A percentile compares a stretch with the other conserved stretches of the same genome.
Conservation (phyloP, 2,113 vertebrate species). For the Microtus pennsylvanicus region DNA sequence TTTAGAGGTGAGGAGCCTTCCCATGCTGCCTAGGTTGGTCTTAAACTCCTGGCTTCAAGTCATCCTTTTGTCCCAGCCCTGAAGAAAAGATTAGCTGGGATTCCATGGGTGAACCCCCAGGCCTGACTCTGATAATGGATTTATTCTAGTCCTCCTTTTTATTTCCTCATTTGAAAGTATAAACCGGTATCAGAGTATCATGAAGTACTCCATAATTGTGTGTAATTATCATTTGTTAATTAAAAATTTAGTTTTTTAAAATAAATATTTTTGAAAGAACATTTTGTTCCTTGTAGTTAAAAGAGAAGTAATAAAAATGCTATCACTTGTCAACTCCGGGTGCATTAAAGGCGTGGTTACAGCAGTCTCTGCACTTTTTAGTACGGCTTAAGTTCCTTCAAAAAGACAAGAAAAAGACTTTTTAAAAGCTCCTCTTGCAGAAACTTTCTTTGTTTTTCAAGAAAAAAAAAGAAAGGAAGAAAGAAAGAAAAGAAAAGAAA, state of each 20-base stretch:
- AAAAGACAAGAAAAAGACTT: background rate
- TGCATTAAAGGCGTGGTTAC: background rate
- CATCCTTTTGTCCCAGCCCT: background rate
- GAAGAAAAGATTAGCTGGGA: too few relatives aligned
- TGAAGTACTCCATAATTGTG: background rate
- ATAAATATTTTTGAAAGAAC: background rate
- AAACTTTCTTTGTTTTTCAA: conserved; percentile 22
- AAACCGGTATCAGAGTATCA: background rate
- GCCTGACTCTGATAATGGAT: background rate
- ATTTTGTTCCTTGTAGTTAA: background rate
- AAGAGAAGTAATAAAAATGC: background rate
- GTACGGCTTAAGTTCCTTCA: background rate
- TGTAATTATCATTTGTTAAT: background rate
- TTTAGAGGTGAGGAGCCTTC: background rate
- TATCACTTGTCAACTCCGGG: background rate
- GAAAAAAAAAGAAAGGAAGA: background rate
- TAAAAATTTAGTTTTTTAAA: background rate
- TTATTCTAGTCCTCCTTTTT: background rate
- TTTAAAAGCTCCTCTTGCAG: background rate
- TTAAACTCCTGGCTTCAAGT: background rate
- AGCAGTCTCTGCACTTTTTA: background rate
- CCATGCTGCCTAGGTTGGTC: background rate
- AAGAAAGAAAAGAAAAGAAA: too few relatives aligned
- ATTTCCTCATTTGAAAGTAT: background rate
- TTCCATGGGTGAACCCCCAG: too few relatives aligned